Evolutionary conservation across 2,888 invertebrate species (phyloP), one percentile per base, ranked within the genome.

Genomic region (Thysanoteuthis rhombus): DNA sequence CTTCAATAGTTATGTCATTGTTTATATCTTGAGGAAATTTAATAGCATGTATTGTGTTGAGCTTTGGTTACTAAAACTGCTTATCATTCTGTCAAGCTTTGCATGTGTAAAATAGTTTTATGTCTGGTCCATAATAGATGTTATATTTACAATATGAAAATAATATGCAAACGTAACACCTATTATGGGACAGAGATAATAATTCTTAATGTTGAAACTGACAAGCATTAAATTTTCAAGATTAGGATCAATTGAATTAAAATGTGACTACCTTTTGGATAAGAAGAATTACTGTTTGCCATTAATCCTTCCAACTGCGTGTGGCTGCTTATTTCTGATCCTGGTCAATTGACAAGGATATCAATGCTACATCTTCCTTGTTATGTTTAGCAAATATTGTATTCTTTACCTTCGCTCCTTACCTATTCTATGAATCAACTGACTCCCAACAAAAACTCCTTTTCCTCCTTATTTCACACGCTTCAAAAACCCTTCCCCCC

Each of bases 381-480:
- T 75, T 36, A 75, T 75, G n/a, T 75, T 36, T n/a, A 75, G 75
- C 75, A 75, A 75, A n/a, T 75, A 75, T 36, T 52, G 36, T 36
- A 75, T 75, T n/a, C n/a, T 75, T n/a, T 75, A 25, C 22, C n/a
- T 36, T 75, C 58, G 8, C 58, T 16, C n/a, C n/a, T 75, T n/a
- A 75, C n/a, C 75, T 75, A 75, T 75, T 52, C 75, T 75, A n/a
- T 75, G 75, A 75, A n/a, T 75, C n/a, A 75, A 75, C n/a, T 75
- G n/a, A 75, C 75, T 75, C n/a, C n/a, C n/a, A 75, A 75, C 8
- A 75, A 75, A 58, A 75, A n/a, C 10, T 12, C n/a, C n/a, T 36
- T 75, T 75, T 75, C 75, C 75, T 75, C 75, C 36, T n/a, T 36
- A 75, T 36, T n/a, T 75, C 75, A 75, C 75, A 75, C 25, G 52